A percentile compares a stretch with the other conserved stretches of the same genome.
Evolutionary conservation across 2,888 invertebrate species (phyloP).

Genomic region (Eupithecia vulgata): DNA sequence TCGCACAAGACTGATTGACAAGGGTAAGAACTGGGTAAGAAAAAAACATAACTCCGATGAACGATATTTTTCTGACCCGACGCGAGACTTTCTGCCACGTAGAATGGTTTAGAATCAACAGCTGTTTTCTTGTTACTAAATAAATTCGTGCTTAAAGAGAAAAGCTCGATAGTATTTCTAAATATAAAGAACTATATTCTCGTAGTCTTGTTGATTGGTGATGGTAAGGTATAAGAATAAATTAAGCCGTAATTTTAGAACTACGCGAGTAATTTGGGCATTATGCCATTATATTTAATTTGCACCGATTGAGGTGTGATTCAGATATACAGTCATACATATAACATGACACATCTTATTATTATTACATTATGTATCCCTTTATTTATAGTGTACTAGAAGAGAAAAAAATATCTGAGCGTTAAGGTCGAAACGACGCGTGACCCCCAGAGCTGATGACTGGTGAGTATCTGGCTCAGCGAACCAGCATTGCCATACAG

Average conservation of each 20-base stretch:
- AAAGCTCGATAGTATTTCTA: neutral
- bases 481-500: no score
- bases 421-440: no score
- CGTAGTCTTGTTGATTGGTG: neutral
- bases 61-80: neutral
- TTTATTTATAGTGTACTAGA: neutral
- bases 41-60: no score
- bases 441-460: no score
- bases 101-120: neutral
- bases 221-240: slow-evolving; percentile 9
- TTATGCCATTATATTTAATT: slow-evolving; percentile 8
- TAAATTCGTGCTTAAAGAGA: neutral
- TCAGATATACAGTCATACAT: neutral
- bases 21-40: neutral
- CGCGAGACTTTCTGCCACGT: neutral
- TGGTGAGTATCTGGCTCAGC: no score
- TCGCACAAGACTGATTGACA: neutral
- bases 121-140: neutral
- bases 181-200: neutral
- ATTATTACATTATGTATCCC: neutral
- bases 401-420: no score
- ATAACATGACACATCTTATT: neutral
- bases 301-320: neutral
- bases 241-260: slow-evolving; percentile 8
- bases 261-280: slow-evolving; percentile 1